Percentiles rank a stretch among this genome's conserved stretches.
phyloP scores from a whole-genome alignment of 2,888 invertebrate genomes.

The Julus scanicus region DNA sequence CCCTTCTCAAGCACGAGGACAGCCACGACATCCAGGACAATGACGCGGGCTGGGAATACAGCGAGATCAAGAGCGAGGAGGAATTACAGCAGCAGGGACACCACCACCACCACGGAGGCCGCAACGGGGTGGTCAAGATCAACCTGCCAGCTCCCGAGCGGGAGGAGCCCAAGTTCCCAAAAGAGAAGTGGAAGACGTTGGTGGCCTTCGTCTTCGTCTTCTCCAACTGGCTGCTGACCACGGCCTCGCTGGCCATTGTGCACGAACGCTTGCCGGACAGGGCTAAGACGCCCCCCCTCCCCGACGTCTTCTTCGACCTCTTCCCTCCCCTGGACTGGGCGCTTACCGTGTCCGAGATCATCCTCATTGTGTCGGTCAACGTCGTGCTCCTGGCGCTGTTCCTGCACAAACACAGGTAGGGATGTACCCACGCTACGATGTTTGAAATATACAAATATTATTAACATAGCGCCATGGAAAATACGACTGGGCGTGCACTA shows the following conservation, averaged over 20 bases:
- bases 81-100: neutral
- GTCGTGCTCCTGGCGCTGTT: constrained; percentile 80
- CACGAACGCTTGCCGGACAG: constrained; percentile 89
- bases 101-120: neutral
- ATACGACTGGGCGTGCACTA: too few species aligned
- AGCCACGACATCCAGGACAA: constrained; percentile 50
- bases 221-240: constrained; percentile 74
- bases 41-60: constrained; percentile 18
- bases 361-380: constrained; percentile 84
- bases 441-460: too few species aligned
- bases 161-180: constrained; percentile 81
- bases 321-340: constrained; percentile 79
- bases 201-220: constrained; percentile 72
- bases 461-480: too few species aligned
- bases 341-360: constrained; percentile 83
- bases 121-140: constrained; percentile 72
- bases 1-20: constrained; percentile 56
- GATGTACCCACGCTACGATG: too few species aligned
- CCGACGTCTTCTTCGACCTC: constrained; percentile 84
- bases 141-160: constrained; percentile 74
- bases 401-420: constrained; percentile 85
- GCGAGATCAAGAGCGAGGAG: constrained; percentile 5
- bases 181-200: constrained; percentile 85
- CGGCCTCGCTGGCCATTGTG: constrained; percentile 81
- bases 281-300: constrained; percentile 78